phyloP scores from a whole-genome alignment of 2,113 vertebrate species.

The Hirundichthys speculiger region DNA sequence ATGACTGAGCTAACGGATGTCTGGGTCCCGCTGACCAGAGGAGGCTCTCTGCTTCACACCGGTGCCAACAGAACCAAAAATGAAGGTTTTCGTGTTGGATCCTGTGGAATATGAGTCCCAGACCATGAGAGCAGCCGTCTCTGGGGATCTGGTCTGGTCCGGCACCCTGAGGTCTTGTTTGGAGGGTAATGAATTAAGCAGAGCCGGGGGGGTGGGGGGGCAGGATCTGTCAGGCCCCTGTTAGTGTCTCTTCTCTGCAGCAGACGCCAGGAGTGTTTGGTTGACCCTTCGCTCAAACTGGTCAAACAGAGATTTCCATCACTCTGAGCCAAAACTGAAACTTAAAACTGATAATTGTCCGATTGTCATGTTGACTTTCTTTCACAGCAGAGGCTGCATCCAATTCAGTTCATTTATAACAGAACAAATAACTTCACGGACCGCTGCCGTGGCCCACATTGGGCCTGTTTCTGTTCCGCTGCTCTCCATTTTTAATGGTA shows the following conservation, averaged over 20 bases:
- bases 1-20: too few relatives aligned
- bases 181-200: constrained; percentile 69
- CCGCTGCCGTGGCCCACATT: too few relatives aligned
- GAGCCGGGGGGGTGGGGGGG: constrained; percentile 52
- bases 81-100: too few relatives aligned
- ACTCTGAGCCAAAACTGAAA: constrained; percentile 55
- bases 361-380: constrained; percentile 23
- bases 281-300: constrained; percentile 65
- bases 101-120: not conserved
- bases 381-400: too few relatives aligned
- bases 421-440: too few relatives aligned
- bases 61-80: not conserved
- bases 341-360: constrained; percentile 47
- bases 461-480: too few relatives aligned
- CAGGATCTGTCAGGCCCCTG: constrained; percentile 66
- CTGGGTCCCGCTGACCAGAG: too few relatives aligned
- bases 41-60: too few relatives aligned
- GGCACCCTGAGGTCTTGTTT: constrained; percentile 62
- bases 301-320: constrained; percentile 66
- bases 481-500: too few relatives aligned
- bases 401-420: too few relatives aligned
- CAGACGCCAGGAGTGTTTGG: constrained; percentile 54
- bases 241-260: constrained; percentile 70
- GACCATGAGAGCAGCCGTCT: constrained; percentile 23
- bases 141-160: constrained; percentile 32